Evolutionary conservation across 2,888 invertebrate species (phyloP).

Genomic region (Trachelus tabidus): DNA sequence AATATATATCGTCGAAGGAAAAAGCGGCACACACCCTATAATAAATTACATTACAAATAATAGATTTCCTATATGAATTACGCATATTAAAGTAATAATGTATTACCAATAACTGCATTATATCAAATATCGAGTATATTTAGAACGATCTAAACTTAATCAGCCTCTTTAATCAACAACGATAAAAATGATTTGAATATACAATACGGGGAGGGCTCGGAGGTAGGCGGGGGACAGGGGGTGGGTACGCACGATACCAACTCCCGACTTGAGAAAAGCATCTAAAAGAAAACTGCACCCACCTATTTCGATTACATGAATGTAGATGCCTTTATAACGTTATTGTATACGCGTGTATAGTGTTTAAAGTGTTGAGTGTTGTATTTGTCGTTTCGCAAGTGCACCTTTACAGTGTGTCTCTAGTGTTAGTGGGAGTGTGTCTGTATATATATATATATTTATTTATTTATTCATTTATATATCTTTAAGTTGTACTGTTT

Average conservation of each 20-base stretch:
- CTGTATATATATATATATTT: constrained; percentile 1
- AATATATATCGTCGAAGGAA: neutral
- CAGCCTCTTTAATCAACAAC: constrained; percentile 51
- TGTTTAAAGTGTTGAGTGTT: neutral
- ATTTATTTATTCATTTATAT: neutral
- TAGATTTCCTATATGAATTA: neutral
- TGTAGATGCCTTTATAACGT: neutral
- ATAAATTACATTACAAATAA: neutral
- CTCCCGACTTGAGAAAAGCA: neutral
- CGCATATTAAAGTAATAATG: constrained; percentile 12
- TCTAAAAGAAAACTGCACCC: neutral
- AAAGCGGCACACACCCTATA: neutral
- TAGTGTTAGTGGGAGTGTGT: neutral
- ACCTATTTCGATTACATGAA: neutral
- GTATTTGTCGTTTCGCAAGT: neutral
- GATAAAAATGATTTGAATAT: constrained; percentile 44
- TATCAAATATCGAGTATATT: neutral
- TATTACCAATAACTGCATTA: constrained; percentile 15
- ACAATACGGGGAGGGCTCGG: constrained; percentile 7
- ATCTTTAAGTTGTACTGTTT: constrained; percentile 15
- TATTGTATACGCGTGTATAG: neutral
- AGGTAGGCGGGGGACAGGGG: too few species aligned
- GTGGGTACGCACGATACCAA: neutral
- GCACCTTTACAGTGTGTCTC: neutral
- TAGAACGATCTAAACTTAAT: constrained; percentile 43